phyloP scores from a whole-genome alignment of 1,140 invertebrate genomes.

The Meloidogyne exigua region DNA sequence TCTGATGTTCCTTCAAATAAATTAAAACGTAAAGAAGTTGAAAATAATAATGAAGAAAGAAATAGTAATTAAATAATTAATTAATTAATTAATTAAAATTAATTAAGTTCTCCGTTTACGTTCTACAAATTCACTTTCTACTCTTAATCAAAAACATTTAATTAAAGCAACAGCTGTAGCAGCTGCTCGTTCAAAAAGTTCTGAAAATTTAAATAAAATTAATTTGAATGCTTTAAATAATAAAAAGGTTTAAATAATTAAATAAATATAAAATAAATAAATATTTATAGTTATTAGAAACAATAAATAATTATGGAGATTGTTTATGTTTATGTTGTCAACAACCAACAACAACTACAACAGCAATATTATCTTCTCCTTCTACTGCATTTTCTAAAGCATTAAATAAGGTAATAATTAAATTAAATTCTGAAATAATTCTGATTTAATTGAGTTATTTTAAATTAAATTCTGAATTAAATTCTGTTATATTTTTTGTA shows the following conservation, averaged over 20 bases:
- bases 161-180: constrained; percentile 44
- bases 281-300: not conserved
- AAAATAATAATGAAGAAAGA: not conserved
- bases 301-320: not conserved
- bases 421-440: not conserved
- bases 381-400: not conserved
- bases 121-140: constrained; percentile 54
- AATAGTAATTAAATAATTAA: not conserved
- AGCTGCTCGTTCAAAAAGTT: constrained; percentile 54
- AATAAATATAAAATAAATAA: not conserved
- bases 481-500: too few species aligned
- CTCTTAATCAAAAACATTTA: constrained; percentile 57
- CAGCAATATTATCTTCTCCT: not conserved
- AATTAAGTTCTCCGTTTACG: constrained; percentile 35
- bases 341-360: not conserved
- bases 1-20: constrained; percentile 26
- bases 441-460: too few species aligned
- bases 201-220: constrained; percentile 56
- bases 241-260: not conserved
- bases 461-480: not conserved
- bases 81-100: not conserved
- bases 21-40: constrained; percentile 19
- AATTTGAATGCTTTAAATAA: not conserved
- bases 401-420: not conserved
- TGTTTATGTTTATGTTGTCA: not conserved